These are phyloP conservation scores for Leptogaster cylindrica DNA, from an alignment of 2,888 invertebrate species.

Conservation along the genomic window DNA sequence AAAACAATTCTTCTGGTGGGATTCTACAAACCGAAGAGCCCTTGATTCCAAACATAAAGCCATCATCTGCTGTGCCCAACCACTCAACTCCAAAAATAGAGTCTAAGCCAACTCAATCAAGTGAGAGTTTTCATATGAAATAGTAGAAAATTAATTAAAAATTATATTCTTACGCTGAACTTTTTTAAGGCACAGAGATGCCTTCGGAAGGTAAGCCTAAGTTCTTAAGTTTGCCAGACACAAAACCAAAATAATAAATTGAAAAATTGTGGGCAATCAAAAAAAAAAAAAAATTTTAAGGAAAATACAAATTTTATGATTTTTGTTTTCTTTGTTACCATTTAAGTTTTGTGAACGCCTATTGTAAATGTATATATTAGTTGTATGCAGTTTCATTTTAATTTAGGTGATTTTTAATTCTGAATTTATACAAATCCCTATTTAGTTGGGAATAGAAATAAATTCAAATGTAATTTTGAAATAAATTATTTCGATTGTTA, in stretches of 20 bases:
- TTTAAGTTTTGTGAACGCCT: constrained; percentile 5
- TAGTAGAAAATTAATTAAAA: background rate
- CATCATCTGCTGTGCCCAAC: background rate
- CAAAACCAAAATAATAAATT: constrained; percentile 30
- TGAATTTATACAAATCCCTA: constrained; percentile 20
- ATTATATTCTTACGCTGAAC: constrained; percentile 13
- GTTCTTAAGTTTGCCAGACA: constrained; percentile 44
- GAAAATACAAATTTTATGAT: constrained; percentile 19
- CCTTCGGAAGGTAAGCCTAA: constrained; percentile 44
- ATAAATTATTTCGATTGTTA: constrained; percentile 40
- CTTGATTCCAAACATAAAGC: background rate
- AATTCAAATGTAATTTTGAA: constrained; percentile 31
- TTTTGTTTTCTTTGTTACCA: constrained; percentile 17
- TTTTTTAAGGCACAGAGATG: constrained; percentile 9
- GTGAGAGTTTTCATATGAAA: background rate
- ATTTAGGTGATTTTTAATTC: constrained; percentile 25
- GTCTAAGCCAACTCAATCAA: background rate
- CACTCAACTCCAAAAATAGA: constrained; percentile 1
- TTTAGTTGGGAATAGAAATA: constrained; percentile 27
- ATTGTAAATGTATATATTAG: background rate
- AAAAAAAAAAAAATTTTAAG: constrained; percentile 28
- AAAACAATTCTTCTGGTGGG: background rate
- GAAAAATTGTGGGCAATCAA: constrained; percentile 6
- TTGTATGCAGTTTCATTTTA: background rate
- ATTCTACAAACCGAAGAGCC: background rate